These are phyloP conservation scores for Arctopsyche grandis DNA, from an alignment of 1,140 invertebrate genomes.

Conservation along the genomic window DNA sequence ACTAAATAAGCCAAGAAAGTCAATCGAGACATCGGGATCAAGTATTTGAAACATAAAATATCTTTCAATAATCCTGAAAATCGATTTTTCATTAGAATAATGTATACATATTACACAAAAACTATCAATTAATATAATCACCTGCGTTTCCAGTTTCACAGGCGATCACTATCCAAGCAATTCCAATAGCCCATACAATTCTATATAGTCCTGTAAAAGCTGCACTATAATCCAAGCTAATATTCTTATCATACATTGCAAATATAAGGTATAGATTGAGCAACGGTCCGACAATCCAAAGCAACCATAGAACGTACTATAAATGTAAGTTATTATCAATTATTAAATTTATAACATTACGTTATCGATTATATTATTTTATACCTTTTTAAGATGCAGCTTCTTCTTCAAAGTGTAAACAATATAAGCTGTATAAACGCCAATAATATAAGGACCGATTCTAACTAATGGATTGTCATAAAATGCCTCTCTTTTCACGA, in stretches of 20 bases:
- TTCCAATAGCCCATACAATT: constrained; percentile 64
- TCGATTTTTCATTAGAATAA: constrained; percentile 30
- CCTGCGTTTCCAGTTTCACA: constrained; percentile 64
- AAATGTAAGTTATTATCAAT: background rate
- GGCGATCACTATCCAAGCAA: constrained; percentile 66
- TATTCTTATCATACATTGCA: background rate
- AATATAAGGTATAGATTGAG: background rate
- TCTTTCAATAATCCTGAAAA: constrained; percentile 60
- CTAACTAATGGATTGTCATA: constrained; percentile 67
- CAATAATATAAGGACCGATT: constrained; percentile 66
- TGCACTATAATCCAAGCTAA: constrained; percentile 57
- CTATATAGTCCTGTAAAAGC: constrained; percentile 62
- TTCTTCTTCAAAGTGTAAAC: constrained; percentile 59
- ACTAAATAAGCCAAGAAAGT: constrained; percentile 66
- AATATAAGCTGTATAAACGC: constrained; percentile 63
- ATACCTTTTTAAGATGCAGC: constrained; percentile 59
- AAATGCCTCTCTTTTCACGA: constrained; percentile 58
- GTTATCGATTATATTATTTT: background rate
- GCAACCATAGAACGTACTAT: background rate
- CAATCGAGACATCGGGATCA: constrained; percentile 65
- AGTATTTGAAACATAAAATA: constrained; percentile 61
- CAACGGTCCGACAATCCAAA: background rate
- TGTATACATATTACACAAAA: background rate
- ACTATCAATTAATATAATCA: constrained; percentile 7
- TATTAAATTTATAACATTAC: too few relatives aligned